phyloP scores from a whole-genome alignment of 2,888 invertebrate species.

The Cataglyphis cursor region DNA sequence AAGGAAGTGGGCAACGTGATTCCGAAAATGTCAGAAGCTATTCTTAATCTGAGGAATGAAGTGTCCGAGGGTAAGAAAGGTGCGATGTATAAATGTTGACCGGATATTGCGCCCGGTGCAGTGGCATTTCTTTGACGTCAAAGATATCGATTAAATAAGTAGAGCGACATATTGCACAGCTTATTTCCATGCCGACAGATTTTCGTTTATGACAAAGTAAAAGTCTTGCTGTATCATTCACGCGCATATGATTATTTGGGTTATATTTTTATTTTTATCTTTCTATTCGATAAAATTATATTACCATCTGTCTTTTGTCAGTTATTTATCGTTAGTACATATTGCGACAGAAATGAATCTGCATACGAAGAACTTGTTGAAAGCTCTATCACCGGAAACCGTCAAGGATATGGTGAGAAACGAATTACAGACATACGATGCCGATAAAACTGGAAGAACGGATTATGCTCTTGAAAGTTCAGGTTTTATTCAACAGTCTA shows the following conservation, averaged over 20 bases:
- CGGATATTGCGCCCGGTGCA: slow-evolving; percentile 17
- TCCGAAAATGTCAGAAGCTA: slow-evolving; percentile 83
- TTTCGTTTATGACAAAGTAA: neutral
- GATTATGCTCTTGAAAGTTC: slow-evolving; percentile 92
- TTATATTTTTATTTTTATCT: slow-evolving; percentile 24
- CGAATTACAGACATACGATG: slow-evolving; percentile 87
- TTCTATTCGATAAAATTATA: slow-evolving; percentile 11
- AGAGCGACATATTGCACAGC: slow-evolving; percentile 1
- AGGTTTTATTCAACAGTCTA: slow-evolving; percentile 84
- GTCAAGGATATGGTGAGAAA: slow-evolving; percentile 78
- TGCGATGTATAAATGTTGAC: slow-evolving; percentile 39
- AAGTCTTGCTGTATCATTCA: slow-evolving; percentile 33
- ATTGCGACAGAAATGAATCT: slow-evolving; percentile 74
- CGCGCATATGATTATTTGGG: slow-evolving; percentile 9
- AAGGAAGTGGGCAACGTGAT: slow-evolving; percentile 79
- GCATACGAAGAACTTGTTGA: slow-evolving; percentile 75
- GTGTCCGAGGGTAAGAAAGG: slow-evolving; percentile 81
- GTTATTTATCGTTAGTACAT: neutral
- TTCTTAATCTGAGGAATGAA: slow-evolving; percentile 79
- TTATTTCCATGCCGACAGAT: neutral
- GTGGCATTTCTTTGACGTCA: slow-evolving; percentile 42
- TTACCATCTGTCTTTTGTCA: neutral
- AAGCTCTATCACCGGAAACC: slow-evolving; percentile 78
- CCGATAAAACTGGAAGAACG: slow-evolving; percentile 89
- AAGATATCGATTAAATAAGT: slow-evolving; percentile 45